Evolutionary conservation across 2,797 vertebrate species (phyloP), one percentile per base, ranked within the genome.

Genomic region (Pachyuromys duprasi): DNA sequence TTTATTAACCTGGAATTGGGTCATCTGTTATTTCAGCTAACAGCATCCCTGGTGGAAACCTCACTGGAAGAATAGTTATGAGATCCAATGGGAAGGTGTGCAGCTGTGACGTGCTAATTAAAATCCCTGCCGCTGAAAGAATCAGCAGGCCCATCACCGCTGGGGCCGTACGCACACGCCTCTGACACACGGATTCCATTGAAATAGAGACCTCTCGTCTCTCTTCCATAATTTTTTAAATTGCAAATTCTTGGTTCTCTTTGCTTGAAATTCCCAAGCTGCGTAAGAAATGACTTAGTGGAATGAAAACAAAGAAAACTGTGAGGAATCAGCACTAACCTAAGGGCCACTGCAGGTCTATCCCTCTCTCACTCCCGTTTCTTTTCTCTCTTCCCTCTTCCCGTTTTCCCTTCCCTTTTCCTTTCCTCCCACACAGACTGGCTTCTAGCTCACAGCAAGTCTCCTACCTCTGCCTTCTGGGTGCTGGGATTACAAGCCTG

Each of bases 1-100:
- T 79, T 80, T 84, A 53, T 87, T 91, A 83, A 93, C 82, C 92
- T 57, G 28, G 74, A 95, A 79, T 13, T 83, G 76, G 78, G 69
- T 96, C 81, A 86, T 92, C 55, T 91, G 84, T 86, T 88, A 92
- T 39, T 86, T 94, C 20, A 31, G 76, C 83, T 90, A 65, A 87
- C 72, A 63, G 49, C 67, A n/a, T 60, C 76, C 90, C 39, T 42
- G 65, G 76, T 84, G 88, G n/a, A 90, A 96, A 79, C 28, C 78
- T 81, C 39, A 45, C 67, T 67, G 70, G 62, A 33, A 74, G 45
- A 26, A 39, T 15, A 36, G 49, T n/a, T 86, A 33, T 1, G 53
- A 57, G n/a, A 65, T 28, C 49, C 36, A 22, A 36, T 24, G 69
- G 74, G 20, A 22, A 62, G 28, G 39, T 11, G 22, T 60, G 24